Evolutionary conservation across 2,113 vertebrate species (phyloP).

Genomic region (Campylorhamphus procurvoides): DNA sequence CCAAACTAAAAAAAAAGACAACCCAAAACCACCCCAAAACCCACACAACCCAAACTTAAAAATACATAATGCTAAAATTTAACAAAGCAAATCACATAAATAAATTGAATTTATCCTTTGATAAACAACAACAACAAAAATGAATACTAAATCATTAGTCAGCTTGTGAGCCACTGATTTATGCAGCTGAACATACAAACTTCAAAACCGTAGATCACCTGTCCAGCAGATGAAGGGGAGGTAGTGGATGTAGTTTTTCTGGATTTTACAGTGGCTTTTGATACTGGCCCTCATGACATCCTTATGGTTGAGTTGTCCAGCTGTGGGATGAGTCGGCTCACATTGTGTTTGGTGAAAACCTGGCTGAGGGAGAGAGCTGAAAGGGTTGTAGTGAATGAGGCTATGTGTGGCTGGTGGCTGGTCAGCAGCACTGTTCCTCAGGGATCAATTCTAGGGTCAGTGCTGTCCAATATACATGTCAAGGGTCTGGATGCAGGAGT

Average conservation of each 20-base stretch:
- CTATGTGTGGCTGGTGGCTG: background rate
- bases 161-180: background rate
- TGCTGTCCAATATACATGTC: background rate
- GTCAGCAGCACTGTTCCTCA: background rate
- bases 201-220: background rate
- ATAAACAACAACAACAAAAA: background rate
- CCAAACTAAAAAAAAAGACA: background rate
- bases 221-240: background rate
- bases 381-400: background rate
- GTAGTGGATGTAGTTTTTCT: background rate
- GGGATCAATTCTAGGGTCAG: background rate
- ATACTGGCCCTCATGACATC: background rate
- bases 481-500: background rate
- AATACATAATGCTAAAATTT: background rate
- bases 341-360: background rate
- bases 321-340: background rate
- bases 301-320: background rate
- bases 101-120: background rate
- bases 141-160: background rate
- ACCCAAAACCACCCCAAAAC: fast-evolving
- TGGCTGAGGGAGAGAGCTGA: background rate
- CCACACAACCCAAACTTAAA: background rate
- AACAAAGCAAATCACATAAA: background rate
- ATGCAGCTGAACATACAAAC: background rate
- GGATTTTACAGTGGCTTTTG: background rate